Conservation (phyloP, 2,888 invertebrate species). For the Noctua comes region DNA sequence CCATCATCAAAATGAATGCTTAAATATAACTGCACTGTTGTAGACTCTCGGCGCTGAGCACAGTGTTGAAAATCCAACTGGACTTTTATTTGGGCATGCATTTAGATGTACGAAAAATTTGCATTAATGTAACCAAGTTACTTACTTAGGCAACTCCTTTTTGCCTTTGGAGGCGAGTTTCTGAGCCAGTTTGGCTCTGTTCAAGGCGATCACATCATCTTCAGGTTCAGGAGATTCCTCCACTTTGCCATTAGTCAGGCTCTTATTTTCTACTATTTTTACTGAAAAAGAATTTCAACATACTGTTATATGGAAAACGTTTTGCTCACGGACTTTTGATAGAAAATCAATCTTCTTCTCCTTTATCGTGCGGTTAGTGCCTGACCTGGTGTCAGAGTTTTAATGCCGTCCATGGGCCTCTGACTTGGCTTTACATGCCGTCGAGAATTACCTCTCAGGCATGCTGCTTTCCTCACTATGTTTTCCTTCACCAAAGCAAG, state of each 20-base stretch:
- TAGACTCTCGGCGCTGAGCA: background rate
- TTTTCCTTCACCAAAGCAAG: no score
- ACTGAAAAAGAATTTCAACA: conserved; percentile 78
- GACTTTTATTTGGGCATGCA: background rate
- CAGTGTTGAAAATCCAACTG: background rate
- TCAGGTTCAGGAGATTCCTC: conserved; percentile 84
- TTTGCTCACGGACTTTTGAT: background rate
- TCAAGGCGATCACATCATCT: conserved; percentile 93
- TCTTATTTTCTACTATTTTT: conserved; percentile 89
- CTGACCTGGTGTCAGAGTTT: no score
- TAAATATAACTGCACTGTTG: background rate
- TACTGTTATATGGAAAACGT: background rate
- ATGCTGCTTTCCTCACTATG: no score
- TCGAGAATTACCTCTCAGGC: no score
- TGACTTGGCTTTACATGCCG: no score
- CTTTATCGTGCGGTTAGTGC: no score
- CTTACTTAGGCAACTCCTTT: conserved; percentile 90
- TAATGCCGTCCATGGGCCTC: no score
- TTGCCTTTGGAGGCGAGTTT: conserved; percentile 92
- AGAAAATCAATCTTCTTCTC: no score
- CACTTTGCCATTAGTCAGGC: conserved; percentile 83
- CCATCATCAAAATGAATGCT: background rate
- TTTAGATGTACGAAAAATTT: background rate
- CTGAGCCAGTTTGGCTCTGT: conserved; percentile 94
- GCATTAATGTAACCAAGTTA: conserved; percentile 11